Evolutionary conservation across 1,140 invertebrate species (phyloP).

Genomic region (Gryon sp.): DNA sequence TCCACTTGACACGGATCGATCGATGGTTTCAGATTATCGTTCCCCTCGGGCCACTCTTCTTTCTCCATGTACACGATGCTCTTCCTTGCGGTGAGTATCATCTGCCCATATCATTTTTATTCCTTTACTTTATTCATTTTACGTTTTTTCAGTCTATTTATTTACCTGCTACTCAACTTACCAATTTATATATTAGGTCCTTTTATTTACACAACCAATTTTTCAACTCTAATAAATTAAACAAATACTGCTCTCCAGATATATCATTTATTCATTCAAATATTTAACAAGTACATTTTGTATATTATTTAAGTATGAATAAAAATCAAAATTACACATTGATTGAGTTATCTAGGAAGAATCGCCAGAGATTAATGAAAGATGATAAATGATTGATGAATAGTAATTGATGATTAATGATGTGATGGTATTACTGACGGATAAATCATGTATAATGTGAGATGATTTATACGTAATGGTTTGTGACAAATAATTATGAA

Average conservation of each 20-base stretch:
- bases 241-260: slow-evolving; percentile 39
- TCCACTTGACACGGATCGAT: slow-evolving; percentile 71
- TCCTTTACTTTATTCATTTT: slow-evolving; percentile 7
- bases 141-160: background rate
- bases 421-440: background rate
- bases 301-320: no score
- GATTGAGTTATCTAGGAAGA: no score
- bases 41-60: slow-evolving; percentile 90
- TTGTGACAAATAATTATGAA: no score
- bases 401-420: background rate
- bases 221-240: slow-evolving; percentile 35
- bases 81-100: slow-evolving; percentile 86
- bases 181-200: slow-evolving; percentile 35
- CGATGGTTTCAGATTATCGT: slow-evolving; percentile 84
- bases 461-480: background rate
- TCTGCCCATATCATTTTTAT: slow-evolving; percentile 8
- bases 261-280: slow-evolving; percentile 34
- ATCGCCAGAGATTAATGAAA: no score
- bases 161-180: slow-evolving; percentile 22
- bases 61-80: slow-evolving; percentile 90
- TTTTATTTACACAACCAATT: slow-evolving; percentile 14
- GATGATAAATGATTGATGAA: background rate
- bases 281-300: no score
- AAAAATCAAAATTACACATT: no score
- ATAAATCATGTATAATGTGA: no score